These are phyloP conservation scores for Micronycteris hirsuta DNA, from an alignment of 2,113 vertebrate genomes.

Conservation along the genomic window DNA sequence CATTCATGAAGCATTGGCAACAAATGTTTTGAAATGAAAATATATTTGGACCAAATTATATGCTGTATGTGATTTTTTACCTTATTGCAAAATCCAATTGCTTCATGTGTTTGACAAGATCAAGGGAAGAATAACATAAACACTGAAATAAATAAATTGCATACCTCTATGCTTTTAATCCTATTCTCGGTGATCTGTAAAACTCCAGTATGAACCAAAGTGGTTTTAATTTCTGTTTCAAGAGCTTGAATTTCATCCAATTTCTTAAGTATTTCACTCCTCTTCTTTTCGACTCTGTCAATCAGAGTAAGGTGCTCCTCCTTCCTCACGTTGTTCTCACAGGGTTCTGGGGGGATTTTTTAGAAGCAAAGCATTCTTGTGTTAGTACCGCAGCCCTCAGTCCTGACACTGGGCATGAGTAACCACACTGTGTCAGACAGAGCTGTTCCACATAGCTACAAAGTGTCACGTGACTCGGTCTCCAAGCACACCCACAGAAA, in stretches of 20 bases:
- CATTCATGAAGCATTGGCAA: background rate
- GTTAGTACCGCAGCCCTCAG: background rate
- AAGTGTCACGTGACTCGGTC: background rate
- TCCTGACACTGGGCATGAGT: too few species aligned
- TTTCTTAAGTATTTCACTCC: constrained; percentile 74
- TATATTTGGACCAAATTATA: background rate
- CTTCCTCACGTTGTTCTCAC: background rate
- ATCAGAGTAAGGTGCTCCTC: background rate
- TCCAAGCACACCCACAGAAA: background rate
- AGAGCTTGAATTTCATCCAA: constrained; percentile 77
- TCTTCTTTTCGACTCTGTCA: constrained; percentile 72
- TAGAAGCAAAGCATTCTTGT: background rate
- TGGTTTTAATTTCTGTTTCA: constrained; percentile 77
- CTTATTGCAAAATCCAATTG: background rate
- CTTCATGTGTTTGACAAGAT: background rate
- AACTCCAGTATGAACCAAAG: constrained; percentile 58
- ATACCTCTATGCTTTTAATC: constrained; percentile 76
- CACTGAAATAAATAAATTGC: background rate
- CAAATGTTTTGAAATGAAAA: background rate
- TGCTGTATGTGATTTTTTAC: background rate
- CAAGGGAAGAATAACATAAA: background rate
- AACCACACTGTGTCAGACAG: too few species aligned
- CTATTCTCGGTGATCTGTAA: constrained; percentile 54
- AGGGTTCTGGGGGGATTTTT: constrained; percentile 63
- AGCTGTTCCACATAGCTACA: too few species aligned